Evolutionary conservation across 2,797 vertebrate genomes (phyloP).

Genomic region (Eidolon dupreanum): DNA sequence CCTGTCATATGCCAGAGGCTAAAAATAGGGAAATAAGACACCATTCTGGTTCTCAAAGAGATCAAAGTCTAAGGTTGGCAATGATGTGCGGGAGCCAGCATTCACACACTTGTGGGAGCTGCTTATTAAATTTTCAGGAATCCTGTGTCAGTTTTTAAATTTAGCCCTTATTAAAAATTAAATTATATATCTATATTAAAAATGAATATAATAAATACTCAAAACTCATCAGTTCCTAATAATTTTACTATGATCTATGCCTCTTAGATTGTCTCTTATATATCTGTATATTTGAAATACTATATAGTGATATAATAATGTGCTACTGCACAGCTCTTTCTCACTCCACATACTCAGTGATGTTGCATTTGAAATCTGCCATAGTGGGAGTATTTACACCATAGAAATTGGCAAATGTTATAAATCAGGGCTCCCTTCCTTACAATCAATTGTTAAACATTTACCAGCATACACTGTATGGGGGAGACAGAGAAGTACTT

Average conservation of each 20-base stretch:
- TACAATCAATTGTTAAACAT: neutral
- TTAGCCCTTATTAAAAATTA: neutral
- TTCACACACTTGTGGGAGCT: neutral
- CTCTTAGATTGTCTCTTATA: neutral
- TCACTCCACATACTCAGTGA: neutral
- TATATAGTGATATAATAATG: neutral
- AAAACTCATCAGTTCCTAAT: neutral
- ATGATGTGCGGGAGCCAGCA: neutral
- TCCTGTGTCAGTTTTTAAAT: slow-evolving; percentile 25
- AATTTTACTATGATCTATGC: neutral
- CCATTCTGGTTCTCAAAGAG: neutral
- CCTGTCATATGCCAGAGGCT: neutral
- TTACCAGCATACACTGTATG: neutral
- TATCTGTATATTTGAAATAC: neutral
- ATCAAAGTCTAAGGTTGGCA: neutral
- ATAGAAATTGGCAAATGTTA: slow-evolving; percentile 18
- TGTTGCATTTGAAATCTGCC: neutral
- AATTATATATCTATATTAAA: neutral
- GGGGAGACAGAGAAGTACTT: neutral
- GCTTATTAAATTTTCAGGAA: slow-evolving; percentile 34
- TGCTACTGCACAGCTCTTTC: neutral
- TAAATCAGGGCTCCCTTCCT: neutral
- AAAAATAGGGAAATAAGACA: neutral
- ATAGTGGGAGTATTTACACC: neutral
- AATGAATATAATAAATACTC: neutral